These are phyloP conservation scores for Watsonalla binaria DNA, from an alignment of 2,888 invertebrate species.

Conservation along the genomic window DNA sequence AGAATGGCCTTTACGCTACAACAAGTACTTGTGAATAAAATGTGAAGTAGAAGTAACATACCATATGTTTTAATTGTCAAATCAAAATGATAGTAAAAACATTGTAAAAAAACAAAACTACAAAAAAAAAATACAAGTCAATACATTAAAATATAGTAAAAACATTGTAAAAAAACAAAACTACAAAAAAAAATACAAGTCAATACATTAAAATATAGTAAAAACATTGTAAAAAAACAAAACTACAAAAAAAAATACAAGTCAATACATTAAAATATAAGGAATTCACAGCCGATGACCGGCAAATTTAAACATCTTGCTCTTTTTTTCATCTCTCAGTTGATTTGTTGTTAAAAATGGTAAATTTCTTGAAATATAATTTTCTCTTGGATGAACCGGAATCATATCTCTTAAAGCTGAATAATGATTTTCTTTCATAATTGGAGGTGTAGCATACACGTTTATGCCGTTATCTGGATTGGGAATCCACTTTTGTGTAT, in stretches of 20 bases:
- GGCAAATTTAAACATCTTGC: slow-evolving; percentile 64
- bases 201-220: not conserved
- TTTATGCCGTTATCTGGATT: slow-evolving; percentile 19
- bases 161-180: slow-evolving; percentile 2
- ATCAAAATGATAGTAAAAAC: not conserved
- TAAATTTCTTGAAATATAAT: slow-evolving; percentile 31
- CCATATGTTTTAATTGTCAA: slow-evolving; percentile 6
- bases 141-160: too few relatives aligned
- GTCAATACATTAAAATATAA: not conserved
- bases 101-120: slow-evolving; percentile 5
- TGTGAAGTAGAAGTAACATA: slow-evolving; percentile 1
- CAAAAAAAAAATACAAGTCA: slow-evolving; percentile 7
- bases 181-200: slow-evolving; percentile 8
- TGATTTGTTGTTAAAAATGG: slow-evolving; percentile 35
- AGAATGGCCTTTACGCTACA: not conserved
- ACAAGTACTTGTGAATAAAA: slow-evolving; percentile 3
- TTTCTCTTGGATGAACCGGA: slow-evolving; percentile 18
- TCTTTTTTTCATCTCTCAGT: slow-evolving; percentile 47
- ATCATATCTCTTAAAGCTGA: slow-evolving; percentile 11
- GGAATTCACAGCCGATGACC: slow-evolving; percentile 46
- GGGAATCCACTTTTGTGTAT: slow-evolving; percentile 34
- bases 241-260: slow-evolving; percentile 8
- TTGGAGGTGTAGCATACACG: slow-evolving; percentile 11
- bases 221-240: not conserved
- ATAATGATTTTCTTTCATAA: slow-evolving; percentile 16